Base-by-base conservation (phyloP, 2,113 vertebrate species). In the Amia ocellicauda region DNA sequence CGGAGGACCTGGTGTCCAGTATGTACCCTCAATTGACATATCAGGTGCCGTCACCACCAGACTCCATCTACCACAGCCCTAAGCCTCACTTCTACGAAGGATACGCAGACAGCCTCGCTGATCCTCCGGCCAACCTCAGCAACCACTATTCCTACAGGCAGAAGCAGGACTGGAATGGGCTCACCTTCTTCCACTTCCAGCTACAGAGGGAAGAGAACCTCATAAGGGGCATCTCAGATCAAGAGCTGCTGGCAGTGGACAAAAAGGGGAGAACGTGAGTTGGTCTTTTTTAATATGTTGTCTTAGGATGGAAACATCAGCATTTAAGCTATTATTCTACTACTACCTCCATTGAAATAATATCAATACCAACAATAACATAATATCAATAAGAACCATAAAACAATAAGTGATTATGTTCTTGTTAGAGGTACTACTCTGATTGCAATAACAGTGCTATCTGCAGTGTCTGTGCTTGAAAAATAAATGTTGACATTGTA, bases 171-270 rank as follows among this genome's bases (percentile, higher is more conserved):
- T 72, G 66, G 66, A 69, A 79, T 8, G 60, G 62, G 55, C 63
- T 80, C 1, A 68, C 74, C 16, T 92, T 89, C 73, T 93, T 93
- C 76, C 83, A 88, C 77, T 83, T 80, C 19, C 92, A 94, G 74
- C 84, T 93, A 20, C 75, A 74, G 69, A 80, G 67, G 62, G 89
- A 92, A 59, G 88, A 90, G 42, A 77, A 4, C 10, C 43, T 74
- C 1, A 76, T 94, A 64, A 72, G 53, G 27, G 58, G 24, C 3
- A 56, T 90, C 57, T 75, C 84, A 0, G 79, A 68, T 1, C 73
- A 79, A 1, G 83, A 70, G 0, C 63, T 93, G 45, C 74, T 94
- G 7, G 69, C 66, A 1, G 29, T 77, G 0, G 89, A 93, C 22
- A 59, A 55, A 7, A 76, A 83, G 0, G 87, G 89, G 53, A 88